Evolutionary conservation across 2,113 vertebrate species (phyloP), one percentile per base, ranked within the genome.

Genomic region (Stigmatopora argus): DNA sequence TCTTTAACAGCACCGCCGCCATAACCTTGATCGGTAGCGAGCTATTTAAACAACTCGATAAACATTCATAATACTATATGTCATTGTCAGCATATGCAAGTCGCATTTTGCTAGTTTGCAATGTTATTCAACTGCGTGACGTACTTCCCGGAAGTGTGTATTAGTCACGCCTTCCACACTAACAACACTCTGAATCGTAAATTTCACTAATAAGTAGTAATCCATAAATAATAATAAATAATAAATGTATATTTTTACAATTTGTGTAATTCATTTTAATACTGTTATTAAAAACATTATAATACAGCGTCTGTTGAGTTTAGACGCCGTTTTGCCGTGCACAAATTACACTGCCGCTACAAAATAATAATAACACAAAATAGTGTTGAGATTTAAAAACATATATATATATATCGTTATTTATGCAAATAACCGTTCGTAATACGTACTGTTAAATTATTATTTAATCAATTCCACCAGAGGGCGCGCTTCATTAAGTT

Each of bases 1-100:
- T 75, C 58, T 63, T 82, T 64, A 81, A 71, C 49, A 87, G 76
- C 65, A 85, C 53, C 11, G 87, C 85, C 19, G 85, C 83, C 90
- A 92, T 92, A 5, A 5, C 73, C 19, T 17, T 56, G 26, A 17
- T 21, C 46, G 3, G 38, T 18, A 52, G 8, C 19, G 0, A 45
- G n/a, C 1, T 19, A 11, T 7, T 11, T 7, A 0, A 9, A 41
- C 12, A 15, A 5, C 0, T 34, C 14, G 34, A 44, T 8, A 2
- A 8, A 9, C 83, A 83, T 80, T 13, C 21, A 38, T 9, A 3
- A 7, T 0, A 23, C 41, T 41, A 12, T 7, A 7, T 9, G 2
- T n/a, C 1, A 35, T 1, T 18, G 10, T 63, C 0, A 58, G 62
- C 77, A 79, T 65, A 72, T 52, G 13, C 13, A 56, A 3, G 23